phyloP scores from a whole-genome alignment of 2,113 vertebrate genomes.

The Otolemur garnettii region DNA sequence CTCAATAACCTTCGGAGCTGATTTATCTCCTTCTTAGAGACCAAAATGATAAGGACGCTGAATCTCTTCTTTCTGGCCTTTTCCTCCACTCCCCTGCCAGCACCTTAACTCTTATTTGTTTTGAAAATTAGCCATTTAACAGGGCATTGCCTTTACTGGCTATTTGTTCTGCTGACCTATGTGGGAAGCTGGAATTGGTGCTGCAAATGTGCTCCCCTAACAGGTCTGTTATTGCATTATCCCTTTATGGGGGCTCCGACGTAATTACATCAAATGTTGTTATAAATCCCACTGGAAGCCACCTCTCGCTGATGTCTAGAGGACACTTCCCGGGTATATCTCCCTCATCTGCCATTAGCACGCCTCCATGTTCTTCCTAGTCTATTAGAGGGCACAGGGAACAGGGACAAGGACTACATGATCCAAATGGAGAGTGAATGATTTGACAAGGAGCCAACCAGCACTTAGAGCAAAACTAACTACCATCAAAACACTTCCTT shows the following conservation, averaged over 20 bases:
- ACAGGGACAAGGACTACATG: slow-evolving; percentile 79
- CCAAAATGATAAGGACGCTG: slow-evolving; percentile 41
- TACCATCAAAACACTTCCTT: slow-evolving; percentile 85
- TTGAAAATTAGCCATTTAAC: slow-evolving; percentile 85
- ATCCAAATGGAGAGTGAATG: slow-evolving; percentile 81
- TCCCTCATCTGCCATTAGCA: slow-evolving; percentile 82
- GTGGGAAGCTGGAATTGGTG: slow-evolving; percentile 83
- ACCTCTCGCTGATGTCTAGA: slow-evolving; percentile 81
- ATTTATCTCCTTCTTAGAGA: slow-evolving; percentile 67
- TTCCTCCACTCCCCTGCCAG: slow-evolving; percentile 30
- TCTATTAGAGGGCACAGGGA: slow-evolving; percentile 84
- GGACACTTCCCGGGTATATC: slow-evolving; percentile 76
- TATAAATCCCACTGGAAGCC: slow-evolving; percentile 89
- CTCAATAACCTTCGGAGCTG: slow-evolving; percentile 64
- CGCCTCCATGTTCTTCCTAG: slow-evolving; percentile 67
- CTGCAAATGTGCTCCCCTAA: slow-evolving; percentile 84
- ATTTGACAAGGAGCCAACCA: slow-evolving; percentile 87
- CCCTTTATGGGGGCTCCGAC: slow-evolving; percentile 85
- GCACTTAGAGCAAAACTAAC: slow-evolving; percentile 85
- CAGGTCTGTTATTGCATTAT: slow-evolving; percentile 88
- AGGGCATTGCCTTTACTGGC: slow-evolving; percentile 82
- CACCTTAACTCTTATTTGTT: slow-evolving; percentile 79
- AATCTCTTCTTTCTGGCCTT: slow-evolving; percentile 50
- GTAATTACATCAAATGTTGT: slow-evolving; percentile 87
- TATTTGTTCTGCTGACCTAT: slow-evolving; percentile 88